Evolutionary conservation across 1,140 invertebrate species (phyloP).

Genomic region (Cryptotermes secundus): DNA sequence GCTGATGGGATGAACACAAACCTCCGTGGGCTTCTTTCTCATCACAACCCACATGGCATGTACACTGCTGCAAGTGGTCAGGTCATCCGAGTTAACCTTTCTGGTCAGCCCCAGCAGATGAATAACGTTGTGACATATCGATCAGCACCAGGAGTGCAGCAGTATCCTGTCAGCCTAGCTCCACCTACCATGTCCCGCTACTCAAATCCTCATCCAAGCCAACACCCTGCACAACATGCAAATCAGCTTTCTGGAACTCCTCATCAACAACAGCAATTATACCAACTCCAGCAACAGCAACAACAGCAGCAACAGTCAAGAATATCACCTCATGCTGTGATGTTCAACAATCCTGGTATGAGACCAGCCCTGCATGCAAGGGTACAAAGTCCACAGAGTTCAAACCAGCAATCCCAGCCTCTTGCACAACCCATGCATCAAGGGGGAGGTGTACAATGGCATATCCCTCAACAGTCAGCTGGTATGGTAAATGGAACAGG

Average conservation of each 20-base stretch:
- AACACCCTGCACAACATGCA: background rate
- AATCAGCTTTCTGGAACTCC: constrained; percentile 33
- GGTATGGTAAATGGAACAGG: constrained; percentile 25
- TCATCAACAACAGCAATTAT: constrained; percentile 42
- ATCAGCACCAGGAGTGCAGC: background rate
- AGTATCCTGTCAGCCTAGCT: background rate
- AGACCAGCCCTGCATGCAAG: constrained; percentile 23
- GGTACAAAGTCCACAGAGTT: constrained; percentile 32
- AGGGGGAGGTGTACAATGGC: constrained; percentile 56
- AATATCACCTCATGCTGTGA: constrained; percentile 25
- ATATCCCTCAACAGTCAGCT: constrained; percentile 60
- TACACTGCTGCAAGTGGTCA: background rate
- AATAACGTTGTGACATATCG: background rate
- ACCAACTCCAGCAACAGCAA: constrained; percentile 41
- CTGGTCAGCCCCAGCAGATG: constrained; percentile 19
- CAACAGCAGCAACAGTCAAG: constrained; percentile 45
- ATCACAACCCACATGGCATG: constrained; percentile 33
- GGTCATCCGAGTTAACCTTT: constrained; percentile 16
- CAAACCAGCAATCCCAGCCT: constrained; percentile 37
- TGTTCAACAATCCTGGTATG: constrained; percentile 22
- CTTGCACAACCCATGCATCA: constrained; percentile 32
- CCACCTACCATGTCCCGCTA: constrained; percentile 4
- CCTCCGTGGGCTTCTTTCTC: constrained; percentile 36
- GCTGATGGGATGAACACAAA: constrained; percentile 30
- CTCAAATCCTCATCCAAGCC: background rate